Percentiles rank a stretch among this genome's conserved stretches.
Conservation (phyloP, 1,140 invertebrate species). For the Papilio xuthus region DNA sequence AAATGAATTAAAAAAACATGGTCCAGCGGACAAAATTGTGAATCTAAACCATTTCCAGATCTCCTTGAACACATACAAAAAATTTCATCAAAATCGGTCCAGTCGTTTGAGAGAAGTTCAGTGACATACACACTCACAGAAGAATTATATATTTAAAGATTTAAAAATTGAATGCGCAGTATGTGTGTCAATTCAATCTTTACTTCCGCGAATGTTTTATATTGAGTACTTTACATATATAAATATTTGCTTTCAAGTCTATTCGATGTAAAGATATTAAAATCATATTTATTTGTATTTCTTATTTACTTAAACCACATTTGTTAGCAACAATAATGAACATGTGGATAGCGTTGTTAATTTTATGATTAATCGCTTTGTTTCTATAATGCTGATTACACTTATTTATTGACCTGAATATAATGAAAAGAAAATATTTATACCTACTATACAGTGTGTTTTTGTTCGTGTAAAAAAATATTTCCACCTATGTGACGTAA, state of each 20-base stretch:
- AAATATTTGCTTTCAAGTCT: slow-evolving; percentile 3
- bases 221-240: not conserved
- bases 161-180: not conserved
- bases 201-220: not conserved
- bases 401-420: not conserved
- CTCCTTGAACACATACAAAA: too few relatives aligned
- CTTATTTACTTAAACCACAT: slow-evolving; percentile 3
- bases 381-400: not conserved
- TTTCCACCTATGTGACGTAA: not conserved
- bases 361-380: slow-evolving; percentile 1
- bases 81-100: too few relatives aligned
- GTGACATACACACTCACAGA: too few relatives aligned
- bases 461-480: not conserved
- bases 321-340: not conserved
- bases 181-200: not conserved
- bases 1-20: too few relatives aligned
- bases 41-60: too few relatives aligned
- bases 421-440: not conserved
- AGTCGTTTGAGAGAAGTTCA: too few relatives aligned
- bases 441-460: not conserved
- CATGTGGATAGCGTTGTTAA: slow-evolving; percentile 10
- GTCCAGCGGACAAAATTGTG: too few relatives aligned
- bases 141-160: too few relatives aligned
- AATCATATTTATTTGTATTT: not conserved
- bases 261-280: not conserved